Evolutionary conservation across 2,888 invertebrate species (phyloP).

Genomic region (Eurytoma californica): DNA sequence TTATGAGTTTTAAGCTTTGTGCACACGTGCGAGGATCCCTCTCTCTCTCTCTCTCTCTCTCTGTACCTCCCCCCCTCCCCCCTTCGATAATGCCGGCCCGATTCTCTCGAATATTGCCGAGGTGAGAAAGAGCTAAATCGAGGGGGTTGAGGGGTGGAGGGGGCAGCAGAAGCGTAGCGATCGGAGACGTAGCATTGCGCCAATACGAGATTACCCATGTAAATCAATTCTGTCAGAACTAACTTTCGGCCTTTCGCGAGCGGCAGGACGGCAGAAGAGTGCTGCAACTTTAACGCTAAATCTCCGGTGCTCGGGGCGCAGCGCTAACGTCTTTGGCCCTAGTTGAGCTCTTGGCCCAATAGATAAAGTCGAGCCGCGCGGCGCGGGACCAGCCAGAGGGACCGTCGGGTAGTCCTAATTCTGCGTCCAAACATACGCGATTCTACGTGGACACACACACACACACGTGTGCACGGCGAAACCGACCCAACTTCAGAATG

Average conservation of each 20-base stretch:
- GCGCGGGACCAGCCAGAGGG: neutral
- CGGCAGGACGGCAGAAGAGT: slow-evolving; percentile 41
- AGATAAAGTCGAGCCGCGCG: slow-evolving; percentile 59
- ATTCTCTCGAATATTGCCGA: neutral
- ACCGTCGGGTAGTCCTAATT: slow-evolving; percentile 55
- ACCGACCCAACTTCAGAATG: slow-evolving; percentile 41
- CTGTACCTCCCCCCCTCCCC: neutral
- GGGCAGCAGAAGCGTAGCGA: too few species aligned
- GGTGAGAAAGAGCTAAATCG: neutral
- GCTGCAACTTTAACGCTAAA: slow-evolving; percentile 61
- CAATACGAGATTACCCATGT: slow-evolving; percentile 56
- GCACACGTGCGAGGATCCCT: slow-evolving; percentile 28
- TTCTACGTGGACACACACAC: too few species aligned
- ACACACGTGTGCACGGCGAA: slow-evolving; percentile 13
- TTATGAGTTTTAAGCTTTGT: slow-evolving; percentile 38
- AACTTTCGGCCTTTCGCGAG: slow-evolving; percentile 56
- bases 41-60: too few species aligned
- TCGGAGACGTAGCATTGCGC: neutral
- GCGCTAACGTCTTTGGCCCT: slow-evolving; percentile 58
- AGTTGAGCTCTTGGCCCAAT: slow-evolving; percentile 59
- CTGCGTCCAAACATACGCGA: slow-evolving; percentile 59
- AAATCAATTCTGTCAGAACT: slow-evolving; percentile 61
- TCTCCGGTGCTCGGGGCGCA: slow-evolving; percentile 53
- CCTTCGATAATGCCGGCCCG: slow-evolving; percentile 13
- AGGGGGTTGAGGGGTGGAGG: too few species aligned